phyloP scores from a whole-genome alignment of 2,113 vertebrate genomes.

The Columba livia region DNA sequence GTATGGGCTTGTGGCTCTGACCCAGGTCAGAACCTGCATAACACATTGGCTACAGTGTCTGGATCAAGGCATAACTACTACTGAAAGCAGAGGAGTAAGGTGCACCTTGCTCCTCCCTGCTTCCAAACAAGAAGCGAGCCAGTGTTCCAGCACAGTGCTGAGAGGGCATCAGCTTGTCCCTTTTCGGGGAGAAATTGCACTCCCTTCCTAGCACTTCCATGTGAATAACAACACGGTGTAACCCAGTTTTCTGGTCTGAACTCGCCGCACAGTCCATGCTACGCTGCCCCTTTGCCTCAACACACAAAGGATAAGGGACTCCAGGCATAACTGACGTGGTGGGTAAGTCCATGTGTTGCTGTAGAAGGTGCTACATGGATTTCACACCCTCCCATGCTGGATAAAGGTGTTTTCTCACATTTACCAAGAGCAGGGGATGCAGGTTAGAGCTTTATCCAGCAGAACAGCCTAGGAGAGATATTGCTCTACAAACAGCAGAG shows the following conservation, averaged over 20 bases:
- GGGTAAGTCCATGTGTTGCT: not conserved
- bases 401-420: not conserved
- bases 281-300: not conserved
- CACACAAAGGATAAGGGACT: fast-evolving
- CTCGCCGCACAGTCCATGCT: not conserved
- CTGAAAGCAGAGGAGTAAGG: not conserved
- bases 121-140: not conserved
- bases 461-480: not conserved
- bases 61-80: not conserved
- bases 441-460: not conserved
- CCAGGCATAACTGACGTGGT: fast-evolving
- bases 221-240: not conserved
- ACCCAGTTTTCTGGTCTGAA: not conserved
- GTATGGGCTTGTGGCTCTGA: not conserved
- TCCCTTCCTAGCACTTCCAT: not conserved
- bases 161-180: not conserved
- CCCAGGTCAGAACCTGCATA: not conserved
- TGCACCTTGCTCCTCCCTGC: not conserved
- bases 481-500: not conserved
- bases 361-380: not conserved
- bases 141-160: not conserved
- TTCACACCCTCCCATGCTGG: not conserved
- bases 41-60: fast-evolving
- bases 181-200: not conserved
- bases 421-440: not conserved